phyloP scores from a whole-genome alignment of 2,113 vertebrate genomes.

The Paramisgurnus dabryanus region DNA sequence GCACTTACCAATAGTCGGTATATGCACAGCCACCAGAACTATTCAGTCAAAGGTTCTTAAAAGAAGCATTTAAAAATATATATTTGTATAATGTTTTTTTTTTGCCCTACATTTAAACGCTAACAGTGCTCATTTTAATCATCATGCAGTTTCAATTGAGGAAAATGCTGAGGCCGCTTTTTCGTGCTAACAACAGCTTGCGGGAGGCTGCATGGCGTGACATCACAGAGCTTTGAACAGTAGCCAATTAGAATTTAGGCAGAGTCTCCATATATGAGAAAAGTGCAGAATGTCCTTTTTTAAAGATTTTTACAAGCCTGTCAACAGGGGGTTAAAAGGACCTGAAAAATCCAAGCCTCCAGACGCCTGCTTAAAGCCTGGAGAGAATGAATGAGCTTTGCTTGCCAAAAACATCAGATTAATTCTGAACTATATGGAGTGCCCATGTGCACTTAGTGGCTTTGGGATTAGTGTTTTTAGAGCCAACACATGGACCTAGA shows the following conservation, averaged over 20 bases:
- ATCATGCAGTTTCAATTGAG: conserved; percentile 1
- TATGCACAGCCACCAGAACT: too few species aligned
- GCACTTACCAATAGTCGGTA: too few species aligned
- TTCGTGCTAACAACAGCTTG: conserved; percentile 70
- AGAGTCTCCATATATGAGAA: conserved; percentile 39
- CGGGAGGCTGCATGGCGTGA: conserved; percentile 53
- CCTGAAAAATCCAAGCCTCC: conserved; percentile 56
- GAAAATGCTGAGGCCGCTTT: conserved; percentile 51
- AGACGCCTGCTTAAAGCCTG: conserved; percentile 59
- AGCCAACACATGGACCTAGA: conserved; percentile 42
- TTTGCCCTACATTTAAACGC: background rate
- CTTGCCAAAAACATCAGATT: conserved; percentile 64
- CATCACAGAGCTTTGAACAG: conserved; percentile 57
- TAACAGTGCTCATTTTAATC: background rate
- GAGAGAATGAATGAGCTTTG: conserved; percentile 49
- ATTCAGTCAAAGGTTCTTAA: too few species aligned
- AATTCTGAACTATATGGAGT: conserved; percentile 52
- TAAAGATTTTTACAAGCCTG: conserved; percentile 66
- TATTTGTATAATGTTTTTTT: too few species aligned
- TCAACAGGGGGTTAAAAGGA: conserved; percentile 58
- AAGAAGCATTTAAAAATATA: too few species aligned
- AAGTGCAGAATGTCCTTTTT: conserved; percentile 44
- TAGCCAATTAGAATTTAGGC: conserved; percentile 67
- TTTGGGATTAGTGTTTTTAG: conserved; percentile 52
- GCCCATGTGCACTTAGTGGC: conserved; percentile 51